Evolutionary conservation across 1,140 invertebrate genomes (phyloP).

Genomic region (Pseudobourletiella spinata): DNA sequence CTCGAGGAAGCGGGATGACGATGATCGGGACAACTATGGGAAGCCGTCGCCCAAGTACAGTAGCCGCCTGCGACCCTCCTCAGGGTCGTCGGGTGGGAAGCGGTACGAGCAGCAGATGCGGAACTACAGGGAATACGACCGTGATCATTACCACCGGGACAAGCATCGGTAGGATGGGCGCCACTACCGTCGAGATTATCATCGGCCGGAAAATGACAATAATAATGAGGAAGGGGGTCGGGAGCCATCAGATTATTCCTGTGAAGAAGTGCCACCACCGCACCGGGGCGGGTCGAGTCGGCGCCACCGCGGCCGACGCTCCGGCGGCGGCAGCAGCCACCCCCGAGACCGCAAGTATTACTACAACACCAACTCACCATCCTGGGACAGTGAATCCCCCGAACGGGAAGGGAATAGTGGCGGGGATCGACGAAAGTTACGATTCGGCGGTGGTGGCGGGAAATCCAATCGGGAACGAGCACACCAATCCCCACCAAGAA

Average conservation of each 20-base stretch:
- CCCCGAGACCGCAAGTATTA: conserved; percentile 6
- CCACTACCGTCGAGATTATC: conserved; percentile 1
- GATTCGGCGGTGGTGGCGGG: conserved; percentile 5
- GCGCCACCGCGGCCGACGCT: neutral
- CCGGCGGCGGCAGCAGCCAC: neutral
- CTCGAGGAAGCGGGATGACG: conserved; percentile 8
- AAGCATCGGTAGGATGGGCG: neutral
- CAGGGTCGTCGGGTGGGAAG: neutral
- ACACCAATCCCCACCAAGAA: neutral
- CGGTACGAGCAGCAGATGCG: neutral
- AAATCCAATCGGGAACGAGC: neutral
- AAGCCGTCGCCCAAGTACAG: neutral
- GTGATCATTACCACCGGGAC: neutral
- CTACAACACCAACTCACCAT: conserved; percentile 31
- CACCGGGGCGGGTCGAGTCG: neutral
- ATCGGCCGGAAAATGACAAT: no score
- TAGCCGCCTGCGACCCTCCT: neutral
- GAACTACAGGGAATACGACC: neutral
- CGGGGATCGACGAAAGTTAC: neutral
- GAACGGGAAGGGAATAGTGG: neutral
- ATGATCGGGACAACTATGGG: neutral
- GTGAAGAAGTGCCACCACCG: conserved; percentile 7
- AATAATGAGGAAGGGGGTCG: no score
- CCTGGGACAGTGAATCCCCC: conserved; percentile 29
- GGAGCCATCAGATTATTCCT: conserved; percentile 25